Conservation (phyloP, 2,113 vertebrate species). For the Crypturellus undulatus region DNA sequence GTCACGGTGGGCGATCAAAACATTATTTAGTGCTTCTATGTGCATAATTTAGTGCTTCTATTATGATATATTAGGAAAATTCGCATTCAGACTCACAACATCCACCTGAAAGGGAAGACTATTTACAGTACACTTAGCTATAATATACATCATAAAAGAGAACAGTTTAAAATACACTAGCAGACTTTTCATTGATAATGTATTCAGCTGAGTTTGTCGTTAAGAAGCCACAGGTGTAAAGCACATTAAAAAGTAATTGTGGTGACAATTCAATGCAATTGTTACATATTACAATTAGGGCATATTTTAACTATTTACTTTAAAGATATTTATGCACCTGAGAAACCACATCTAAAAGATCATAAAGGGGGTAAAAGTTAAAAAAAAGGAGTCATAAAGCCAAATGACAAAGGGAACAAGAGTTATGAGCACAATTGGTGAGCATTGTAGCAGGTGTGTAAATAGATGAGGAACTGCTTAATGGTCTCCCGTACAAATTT, state of each 20-base stretch:
- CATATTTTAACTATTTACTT: constrained; percentile 40
- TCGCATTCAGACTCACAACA: not conserved
- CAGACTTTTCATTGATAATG: constrained; percentile 38
- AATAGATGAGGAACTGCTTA: not conserved
- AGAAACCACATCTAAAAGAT: constrained; percentile 8
- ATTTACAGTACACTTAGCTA: not conserved
- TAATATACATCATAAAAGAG: constrained; percentile 33
- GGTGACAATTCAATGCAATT: not conserved
- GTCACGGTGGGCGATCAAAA: constrained; percentile 50
- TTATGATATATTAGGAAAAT: constrained; percentile 46
- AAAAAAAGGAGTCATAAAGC: not conserved
- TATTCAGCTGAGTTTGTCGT: constrained; percentile 58
- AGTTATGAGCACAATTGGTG: constrained; percentile 3
- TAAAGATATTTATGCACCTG: not conserved
- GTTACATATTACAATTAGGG: not conserved
- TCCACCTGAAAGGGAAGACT: not conserved
- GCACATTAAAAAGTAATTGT: constrained; percentile 14
- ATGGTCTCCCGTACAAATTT: constrained; percentile 20
- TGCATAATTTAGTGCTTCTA: constrained; percentile 18
- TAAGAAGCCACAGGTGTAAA: constrained; percentile 51
- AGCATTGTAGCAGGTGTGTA: not conserved
- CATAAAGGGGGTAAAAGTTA: not conserved
- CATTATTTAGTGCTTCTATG: constrained; percentile 42
- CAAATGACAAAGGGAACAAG: constrained; percentile 5
- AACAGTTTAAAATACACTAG: constrained; percentile 15